These are phyloP conservation scores for Acanthis flammea DNA, from an alignment of 2,797 vertebrate species.

Conservation along the genomic window DNA sequence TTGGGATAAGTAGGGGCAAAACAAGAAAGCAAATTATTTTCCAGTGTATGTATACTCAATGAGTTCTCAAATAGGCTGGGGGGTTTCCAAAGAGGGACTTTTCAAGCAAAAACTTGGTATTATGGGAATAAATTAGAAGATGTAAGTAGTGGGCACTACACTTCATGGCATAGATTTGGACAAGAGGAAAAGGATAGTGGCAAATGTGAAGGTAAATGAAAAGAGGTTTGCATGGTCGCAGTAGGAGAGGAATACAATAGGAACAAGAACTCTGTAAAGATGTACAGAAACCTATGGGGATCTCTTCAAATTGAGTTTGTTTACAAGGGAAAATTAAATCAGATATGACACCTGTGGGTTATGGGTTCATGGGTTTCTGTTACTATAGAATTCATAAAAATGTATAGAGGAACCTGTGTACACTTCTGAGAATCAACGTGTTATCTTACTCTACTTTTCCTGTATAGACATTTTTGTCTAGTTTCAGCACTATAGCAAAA, in stretches of 20 bases:
- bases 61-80: background rate
- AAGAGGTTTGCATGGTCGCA: background rate
- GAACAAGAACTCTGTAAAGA: background rate
- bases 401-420: background rate
- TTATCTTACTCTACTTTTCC: background rate
- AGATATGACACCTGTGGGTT: background rate
- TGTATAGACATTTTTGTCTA: background rate
- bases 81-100: background rate
- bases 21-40: background rate
- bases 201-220: background rate
- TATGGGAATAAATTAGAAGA: background rate
- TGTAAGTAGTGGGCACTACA: background rate
- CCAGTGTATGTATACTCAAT: fast-evolving
- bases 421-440: background rate
- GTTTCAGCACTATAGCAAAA: background rate
- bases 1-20: background rate
- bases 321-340: background rate
- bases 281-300: background rate
- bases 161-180: background rate
- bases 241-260: background rate
- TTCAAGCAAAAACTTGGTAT: background rate
- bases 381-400: background rate
- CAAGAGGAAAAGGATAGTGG: background rate
- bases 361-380: background rate
- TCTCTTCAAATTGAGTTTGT: background rate